phyloP scores from a whole-genome alignment of 2,797 vertebrate species.

The Poeciliopsis gracilis region DNA sequence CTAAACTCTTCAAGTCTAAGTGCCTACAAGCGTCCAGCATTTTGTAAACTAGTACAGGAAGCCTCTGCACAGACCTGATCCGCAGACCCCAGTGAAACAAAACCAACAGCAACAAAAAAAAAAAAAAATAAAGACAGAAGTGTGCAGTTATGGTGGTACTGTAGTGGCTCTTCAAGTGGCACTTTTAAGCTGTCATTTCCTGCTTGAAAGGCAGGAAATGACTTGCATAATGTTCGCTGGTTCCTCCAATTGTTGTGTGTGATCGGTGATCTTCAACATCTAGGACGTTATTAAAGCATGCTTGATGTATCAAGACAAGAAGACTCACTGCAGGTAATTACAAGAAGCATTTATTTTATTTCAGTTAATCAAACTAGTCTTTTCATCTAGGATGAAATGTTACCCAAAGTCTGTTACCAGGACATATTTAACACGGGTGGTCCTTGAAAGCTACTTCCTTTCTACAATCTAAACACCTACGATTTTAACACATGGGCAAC shows the following conservation, averaged over 20 bases:
- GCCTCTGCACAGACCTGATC: neutral
- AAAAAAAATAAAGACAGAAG: too few relatives aligned
- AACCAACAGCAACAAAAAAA: neutral
- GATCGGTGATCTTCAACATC: neutral
- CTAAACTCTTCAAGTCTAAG: too few relatives aligned
- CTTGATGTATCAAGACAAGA: neutral
- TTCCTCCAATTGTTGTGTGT: neutral
- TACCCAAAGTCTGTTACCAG: neutral
- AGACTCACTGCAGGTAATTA: neutral
- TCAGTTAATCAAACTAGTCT: neutral
- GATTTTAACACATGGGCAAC: neutral
- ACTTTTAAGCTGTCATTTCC: too few relatives aligned
- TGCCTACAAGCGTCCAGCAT: neutral
- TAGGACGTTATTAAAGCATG: neutral
- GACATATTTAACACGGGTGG: neutral
- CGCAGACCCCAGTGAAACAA: neutral
- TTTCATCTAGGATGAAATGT: neutral
- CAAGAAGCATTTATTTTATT: neutral
- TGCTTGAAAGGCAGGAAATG: neutral
- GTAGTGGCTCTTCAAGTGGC: neutral
- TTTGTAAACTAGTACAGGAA: neutral
- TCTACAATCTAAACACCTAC: neutral
- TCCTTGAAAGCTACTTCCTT: neutral
- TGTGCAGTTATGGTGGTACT: too few relatives aligned
- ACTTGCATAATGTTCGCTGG: neutral